phyloP scores from a whole-genome alignment of 2,797 vertebrate genomes.

The Alca torda region DNA sequence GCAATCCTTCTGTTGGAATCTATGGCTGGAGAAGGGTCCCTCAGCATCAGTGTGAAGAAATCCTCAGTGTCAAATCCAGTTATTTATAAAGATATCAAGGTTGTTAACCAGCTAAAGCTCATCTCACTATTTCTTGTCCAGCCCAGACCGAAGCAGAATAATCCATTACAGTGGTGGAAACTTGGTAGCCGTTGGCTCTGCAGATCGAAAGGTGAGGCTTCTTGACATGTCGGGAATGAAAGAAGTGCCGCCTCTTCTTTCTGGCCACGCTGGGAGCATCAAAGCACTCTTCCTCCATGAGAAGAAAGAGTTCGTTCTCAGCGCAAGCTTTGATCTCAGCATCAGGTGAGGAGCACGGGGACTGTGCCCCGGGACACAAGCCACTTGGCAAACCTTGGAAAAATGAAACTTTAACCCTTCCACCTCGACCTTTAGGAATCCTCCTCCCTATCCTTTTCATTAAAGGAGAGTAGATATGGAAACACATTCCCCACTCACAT shows the following conservation, averaged over 20 bases:
- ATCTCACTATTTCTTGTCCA: constrained; percentile 8
- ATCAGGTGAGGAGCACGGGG: constrained; percentile 81
- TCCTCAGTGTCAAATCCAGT: background rate
- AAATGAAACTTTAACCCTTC: background rate
- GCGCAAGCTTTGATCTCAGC: constrained; percentile 80
- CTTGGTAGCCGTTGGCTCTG: constrained; percentile 78
- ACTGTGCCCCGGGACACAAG: background rate
- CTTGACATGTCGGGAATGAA: constrained; percentile 60
- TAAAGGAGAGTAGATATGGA: background rate
- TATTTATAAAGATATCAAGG: background rate
- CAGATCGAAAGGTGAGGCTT: constrained; percentile 76
- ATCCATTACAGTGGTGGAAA: constrained; percentile 81
- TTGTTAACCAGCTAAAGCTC: background rate
- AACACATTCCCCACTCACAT: background rate
- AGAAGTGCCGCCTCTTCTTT: constrained; percentile 56
- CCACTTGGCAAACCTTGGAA: background rate
- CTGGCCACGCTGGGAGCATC: constrained; percentile 79
- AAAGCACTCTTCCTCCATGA: constrained; percentile 78
- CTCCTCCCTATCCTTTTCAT: background rate
- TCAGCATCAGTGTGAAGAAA: background rate
- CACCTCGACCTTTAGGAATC: background rate
- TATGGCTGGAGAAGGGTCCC: background rate
- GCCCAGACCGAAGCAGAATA: constrained; percentile 78
- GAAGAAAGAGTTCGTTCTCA: constrained; percentile 80
- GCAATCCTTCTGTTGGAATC: background rate